A percentile compares a stretch with the other conserved stretches of the same genome.
Evolutionary conservation across 2,113 vertebrate genomes (phyloP).

Genomic region (Hippocampus abdominalis): DNA sequence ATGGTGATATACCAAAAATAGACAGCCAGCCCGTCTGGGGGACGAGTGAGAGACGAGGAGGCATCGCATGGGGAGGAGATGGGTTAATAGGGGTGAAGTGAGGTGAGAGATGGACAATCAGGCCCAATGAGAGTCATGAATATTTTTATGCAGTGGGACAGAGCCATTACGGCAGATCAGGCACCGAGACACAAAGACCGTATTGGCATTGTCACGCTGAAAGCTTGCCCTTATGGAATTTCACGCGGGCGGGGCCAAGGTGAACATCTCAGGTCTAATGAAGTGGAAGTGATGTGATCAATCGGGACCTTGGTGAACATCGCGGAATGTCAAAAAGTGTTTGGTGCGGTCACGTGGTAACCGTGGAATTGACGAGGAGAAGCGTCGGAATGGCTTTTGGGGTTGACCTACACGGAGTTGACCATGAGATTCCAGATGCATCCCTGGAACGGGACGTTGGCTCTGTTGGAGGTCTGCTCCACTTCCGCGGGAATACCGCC

Average conservation of each 20-base stretch:
- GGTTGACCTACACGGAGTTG: conserved; percentile 80
- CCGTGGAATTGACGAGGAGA: neutral
- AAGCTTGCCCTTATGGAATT: conserved; percentile 1
- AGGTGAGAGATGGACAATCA: conserved; percentile 21
- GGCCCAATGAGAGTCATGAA: conserved; percentile 64
- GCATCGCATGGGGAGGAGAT: neutral
- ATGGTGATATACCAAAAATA: neutral
- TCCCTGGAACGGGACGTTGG: conserved; percentile 84
- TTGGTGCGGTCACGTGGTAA: neutral
- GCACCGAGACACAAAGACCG: conserved; percentile 31
- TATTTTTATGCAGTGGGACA: conserved; percentile 62
- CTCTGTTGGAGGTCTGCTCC: conserved; percentile 75
- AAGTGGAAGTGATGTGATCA: conserved; percentile 3
- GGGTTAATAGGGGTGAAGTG: conserved; percentile 18
- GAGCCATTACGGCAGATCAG: conserved; percentile 55
- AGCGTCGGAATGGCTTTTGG: neutral
- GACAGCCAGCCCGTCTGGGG: neutral
- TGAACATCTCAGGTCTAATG: neutral
- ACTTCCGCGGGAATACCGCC: conserved; percentile 82
- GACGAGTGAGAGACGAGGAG: conserved; percentile 4
- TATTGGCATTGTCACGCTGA: conserved; percentile 30
- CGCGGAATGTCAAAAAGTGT: conserved; percentile 11
- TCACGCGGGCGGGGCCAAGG: neutral
- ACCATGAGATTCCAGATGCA: conserved; percentile 97
- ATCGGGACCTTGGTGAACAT: conserved; percentile 8